These are phyloP conservation scores for Mesembrinibis cayennensis DNA, from an alignment of 2,113 vertebrate genomes.

Conservation along the genomic window DNA sequence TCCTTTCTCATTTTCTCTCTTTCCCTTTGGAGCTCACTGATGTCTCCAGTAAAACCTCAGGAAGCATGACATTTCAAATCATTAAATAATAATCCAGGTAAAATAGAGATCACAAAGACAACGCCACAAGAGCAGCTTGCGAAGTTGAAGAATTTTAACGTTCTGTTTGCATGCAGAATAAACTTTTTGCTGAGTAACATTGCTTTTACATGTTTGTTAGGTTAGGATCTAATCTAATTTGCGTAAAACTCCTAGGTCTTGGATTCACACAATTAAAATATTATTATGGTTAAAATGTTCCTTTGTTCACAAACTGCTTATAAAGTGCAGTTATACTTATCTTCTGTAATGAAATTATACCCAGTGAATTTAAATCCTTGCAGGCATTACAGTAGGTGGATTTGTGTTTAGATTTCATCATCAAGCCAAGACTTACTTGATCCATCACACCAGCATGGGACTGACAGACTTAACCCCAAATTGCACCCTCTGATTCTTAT, in stretches of 20 bases:
- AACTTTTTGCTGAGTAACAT: neutral
- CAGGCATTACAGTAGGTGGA: neutral
- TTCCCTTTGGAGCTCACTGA: neutral
- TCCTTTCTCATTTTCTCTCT: neutral
- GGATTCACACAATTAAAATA: neutral
- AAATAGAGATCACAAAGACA: neutral
- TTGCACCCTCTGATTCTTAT: neutral
- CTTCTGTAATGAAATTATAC: neutral
- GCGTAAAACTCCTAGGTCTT: neutral
- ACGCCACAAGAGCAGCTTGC: neutral
- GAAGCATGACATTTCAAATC: neutral
- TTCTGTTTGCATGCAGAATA: neutral
- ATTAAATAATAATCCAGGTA: neutral
- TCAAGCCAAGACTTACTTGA: neutral
- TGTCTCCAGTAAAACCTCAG: neutral
- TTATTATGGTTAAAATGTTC: neutral
- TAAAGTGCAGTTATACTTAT: neutral
- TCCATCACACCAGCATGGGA: neutral
- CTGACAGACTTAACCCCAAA: neutral
- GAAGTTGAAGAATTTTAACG: neutral
- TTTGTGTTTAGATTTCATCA: neutral
- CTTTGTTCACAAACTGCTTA: neutral
- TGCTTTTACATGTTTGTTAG: neutral
- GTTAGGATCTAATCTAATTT: neutral
- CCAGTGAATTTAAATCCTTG: neutral